Base-by-base conservation (phyloP, 2,797 vertebrate genomes). In the Karalla daura region DNA sequence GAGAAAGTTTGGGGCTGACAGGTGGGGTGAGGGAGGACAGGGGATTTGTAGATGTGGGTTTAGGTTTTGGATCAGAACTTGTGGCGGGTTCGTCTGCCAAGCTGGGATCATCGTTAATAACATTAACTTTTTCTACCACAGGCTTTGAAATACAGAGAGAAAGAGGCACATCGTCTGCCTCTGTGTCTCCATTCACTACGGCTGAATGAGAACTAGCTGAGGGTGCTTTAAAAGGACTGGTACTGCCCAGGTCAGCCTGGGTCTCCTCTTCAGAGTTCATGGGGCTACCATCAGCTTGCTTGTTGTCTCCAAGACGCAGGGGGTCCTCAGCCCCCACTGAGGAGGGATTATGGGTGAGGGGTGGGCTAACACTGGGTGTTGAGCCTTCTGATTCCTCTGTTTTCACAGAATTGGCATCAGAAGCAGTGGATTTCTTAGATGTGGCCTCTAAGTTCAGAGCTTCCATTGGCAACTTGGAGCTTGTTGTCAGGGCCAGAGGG, bases 401-500 rank as follows among this genome's bases (percentile, higher is more conserved):
- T 40, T 88, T 89, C 28, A 83, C 63, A 56, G 80, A 81, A 46
- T 81, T 78, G 21, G 46, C 63, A 54, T 90, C 83, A 58, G 79
- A 69, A 78, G 78, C 54, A 67, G 69, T 55, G 43, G 74, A 40
- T 63, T 85, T 80, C 64, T 77, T 92, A 8, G 78, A 70, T n/a
- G 58, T 50, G 12, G 82, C 83, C 64, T 75, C 76, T 73, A 76
- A 85, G 55, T 78, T 86, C 15, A 78, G 39, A 50, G 63, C 49
- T 39, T 80, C 78, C 37, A 51, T 41, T 36, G 74, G 53, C 50
- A 77, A 78, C 71, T 78, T 88, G 39, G 86, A 80, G 43, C 81
- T 85, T 70, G 78, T 90, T 30, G 92, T 93, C 60, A 93, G 79
- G 15, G 89, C 89, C 62, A 94, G 81, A 21, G 93, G 93, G 74